Base-by-base conservation (phyloP, 2,888 invertebrate species). In the Synergus japonicus region DNA sequence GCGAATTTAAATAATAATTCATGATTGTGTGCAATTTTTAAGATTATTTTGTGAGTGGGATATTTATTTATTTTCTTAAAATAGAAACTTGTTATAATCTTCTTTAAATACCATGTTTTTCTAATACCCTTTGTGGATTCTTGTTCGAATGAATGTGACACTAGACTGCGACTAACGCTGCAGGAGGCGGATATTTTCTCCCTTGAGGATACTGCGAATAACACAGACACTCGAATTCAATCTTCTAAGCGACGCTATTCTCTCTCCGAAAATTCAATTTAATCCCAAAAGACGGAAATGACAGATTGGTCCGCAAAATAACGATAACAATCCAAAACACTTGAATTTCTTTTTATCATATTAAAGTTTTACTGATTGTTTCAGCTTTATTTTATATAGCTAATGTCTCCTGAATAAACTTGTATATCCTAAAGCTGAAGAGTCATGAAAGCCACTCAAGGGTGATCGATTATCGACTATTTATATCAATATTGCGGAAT, bases 171-270 rank as follows among this genome's bases (percentile, higher is more conserved):
- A 4, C n/a, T 43, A 18, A 18, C 44, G 18, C 22, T 67, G 44
- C 67, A n/a, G 44, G 44, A 67, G 44, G 67, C 44, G 67, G 67
- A 46, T 44, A 67, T 67, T 46, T 18, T 46, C 67, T 67, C 66
- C 12, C 22, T 18, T 46, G 46, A 44, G 67, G 22, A 67, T 67
- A 18, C 44, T 18, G 46, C 22, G 46, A 67, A 67, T 67, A 67
- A 46, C 44, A 67, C 67, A 43, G 44, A 67, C 44, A 67, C 44
- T 29, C 12, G 22, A 67, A 67, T 67, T 46, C 67, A 67, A 67
- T 67, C 46, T 67, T 13, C 46, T 44, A 67, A 67, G 67, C 18
- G 44, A 44, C 22, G 43, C 66, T 44, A 22, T 44, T 67, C 67
- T 18, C 22, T 22, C 44, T 18, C 8, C 12, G n/a, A 46, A 67